Evolutionary conservation across 2,113 vertebrate genomes (phyloP).

Genomic region (Eupsittula cactorum): DNA sequence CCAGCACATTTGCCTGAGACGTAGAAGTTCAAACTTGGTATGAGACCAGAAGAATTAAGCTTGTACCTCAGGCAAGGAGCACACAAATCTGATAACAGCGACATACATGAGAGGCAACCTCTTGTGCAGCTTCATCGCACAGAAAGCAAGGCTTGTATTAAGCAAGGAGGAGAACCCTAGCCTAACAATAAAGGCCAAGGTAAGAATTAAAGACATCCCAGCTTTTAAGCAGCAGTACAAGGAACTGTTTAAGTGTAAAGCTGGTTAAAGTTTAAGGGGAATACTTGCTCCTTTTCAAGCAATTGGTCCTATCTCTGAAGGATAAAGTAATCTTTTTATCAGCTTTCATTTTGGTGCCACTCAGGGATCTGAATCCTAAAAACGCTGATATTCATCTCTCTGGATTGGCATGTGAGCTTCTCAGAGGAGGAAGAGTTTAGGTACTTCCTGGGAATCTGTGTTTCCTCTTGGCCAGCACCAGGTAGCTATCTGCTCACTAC

Average conservation of each 20-base stretch:
- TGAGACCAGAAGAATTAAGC: neutral
- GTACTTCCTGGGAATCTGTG: neutral
- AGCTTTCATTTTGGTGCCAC: neutral
- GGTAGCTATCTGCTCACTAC: neutral
- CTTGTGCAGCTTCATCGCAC: neutral
- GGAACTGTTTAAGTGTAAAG: neutral
- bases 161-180: neutral
- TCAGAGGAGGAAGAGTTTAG: neutral
- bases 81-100: neutral
- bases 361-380: neutral
- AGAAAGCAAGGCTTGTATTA: neutral
- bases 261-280: neutral
- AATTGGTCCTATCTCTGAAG: neutral
- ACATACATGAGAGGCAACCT: neutral
- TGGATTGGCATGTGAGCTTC: neutral
- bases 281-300: neutral
- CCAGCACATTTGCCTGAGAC: neutral
- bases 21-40: neutral
- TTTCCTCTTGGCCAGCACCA: neutral
- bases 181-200: neutral
- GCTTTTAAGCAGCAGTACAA: neutral
- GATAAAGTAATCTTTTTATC: neutral
- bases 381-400: neutral
- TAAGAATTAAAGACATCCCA: neutral
- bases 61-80: neutral